A percentile compares a stretch with the other conserved stretches of the same genome.
Conservation (phyloP, 2,888 invertebrate genomes). For the Patella depressa region DNA sequence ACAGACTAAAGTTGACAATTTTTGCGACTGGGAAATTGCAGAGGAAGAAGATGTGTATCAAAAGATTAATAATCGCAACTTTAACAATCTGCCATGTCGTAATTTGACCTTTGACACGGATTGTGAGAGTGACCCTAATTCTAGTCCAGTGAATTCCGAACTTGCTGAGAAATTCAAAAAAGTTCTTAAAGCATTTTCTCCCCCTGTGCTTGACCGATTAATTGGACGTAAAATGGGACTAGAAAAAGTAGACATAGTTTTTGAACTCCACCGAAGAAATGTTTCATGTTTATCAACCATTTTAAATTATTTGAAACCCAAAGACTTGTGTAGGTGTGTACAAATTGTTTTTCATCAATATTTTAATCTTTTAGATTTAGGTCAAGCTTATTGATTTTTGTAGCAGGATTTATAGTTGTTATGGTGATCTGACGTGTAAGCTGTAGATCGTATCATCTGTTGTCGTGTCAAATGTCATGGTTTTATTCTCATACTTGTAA, state of each 20-base stretch:
- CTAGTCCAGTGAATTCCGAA: not conserved
- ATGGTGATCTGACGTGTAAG: too few species aligned
- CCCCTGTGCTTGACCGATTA: constrained; percentile 42
- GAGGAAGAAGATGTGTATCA: constrained; percentile 25
- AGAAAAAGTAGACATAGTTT: constrained; percentile 52
- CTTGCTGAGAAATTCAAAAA: constrained; percentile 29
- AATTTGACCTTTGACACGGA: constrained; percentile 20
- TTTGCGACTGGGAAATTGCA: constrained; percentile 26
- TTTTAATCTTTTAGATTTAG: too few species aligned
- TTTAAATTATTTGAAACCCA: constrained; percentile 38
- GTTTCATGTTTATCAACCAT: constrained; percentile 40
- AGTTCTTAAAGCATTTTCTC: constrained; percentile 36
- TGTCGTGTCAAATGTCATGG: too few species aligned
- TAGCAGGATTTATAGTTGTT: too few species aligned
- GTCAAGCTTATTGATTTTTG: too few species aligned
- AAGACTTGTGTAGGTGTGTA: constrained; percentile 53
- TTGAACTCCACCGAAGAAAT: constrained; percentile 41
- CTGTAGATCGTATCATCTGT: not conserved
- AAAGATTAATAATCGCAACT: constrained; percentile 8
- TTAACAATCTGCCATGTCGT: constrained; percentile 15
- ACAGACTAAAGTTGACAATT: constrained; percentile 5
- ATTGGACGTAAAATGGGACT: constrained; percentile 59
- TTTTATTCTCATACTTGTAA: too few species aligned
- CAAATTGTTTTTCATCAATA: not conserved
- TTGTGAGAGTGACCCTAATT: constrained; percentile 12